phyloP scores from a whole-genome alignment of 2,113 vertebrate genomes.

The Heteronetta atricapilla region DNA sequence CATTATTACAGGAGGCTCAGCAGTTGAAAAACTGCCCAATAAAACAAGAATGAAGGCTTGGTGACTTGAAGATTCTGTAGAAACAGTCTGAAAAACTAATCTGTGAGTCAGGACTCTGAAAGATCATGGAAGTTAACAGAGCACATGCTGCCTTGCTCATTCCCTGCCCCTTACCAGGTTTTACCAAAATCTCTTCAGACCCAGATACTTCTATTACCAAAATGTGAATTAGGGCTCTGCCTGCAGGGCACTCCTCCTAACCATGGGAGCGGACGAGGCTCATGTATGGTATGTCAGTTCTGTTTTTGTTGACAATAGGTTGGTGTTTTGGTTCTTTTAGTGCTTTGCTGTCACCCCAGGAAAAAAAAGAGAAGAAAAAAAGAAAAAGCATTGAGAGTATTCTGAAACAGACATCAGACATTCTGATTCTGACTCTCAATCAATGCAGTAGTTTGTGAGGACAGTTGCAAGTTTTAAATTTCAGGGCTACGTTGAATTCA shows the following conservation, averaged over 20 bases:
- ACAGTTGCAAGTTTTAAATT: not conserved
- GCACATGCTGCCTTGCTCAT: not conserved
- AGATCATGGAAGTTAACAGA: not conserved
- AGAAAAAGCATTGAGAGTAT: not conserved
- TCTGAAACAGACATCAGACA: not conserved
- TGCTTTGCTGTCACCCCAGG: not conserved
- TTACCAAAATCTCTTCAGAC: not conserved
- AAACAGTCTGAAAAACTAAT: constrained; percentile 37
- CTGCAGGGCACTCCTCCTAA: not conserved
- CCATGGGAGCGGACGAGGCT: fast-evolving
- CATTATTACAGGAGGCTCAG: constrained; percentile 51
- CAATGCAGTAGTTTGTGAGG: not conserved
- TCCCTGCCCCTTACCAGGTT: not conserved
- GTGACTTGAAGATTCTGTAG: constrained; percentile 53
- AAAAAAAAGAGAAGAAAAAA: not conserved
- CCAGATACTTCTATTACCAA: not conserved
- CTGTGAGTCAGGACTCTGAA: not conserved
- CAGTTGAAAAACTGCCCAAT: constrained; percentile 67
- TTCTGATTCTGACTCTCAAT: not conserved
- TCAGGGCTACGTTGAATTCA: not conserved
- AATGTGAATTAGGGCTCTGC: not conserved
- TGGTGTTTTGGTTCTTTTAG: not conserved
- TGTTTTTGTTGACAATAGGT: not conserved
- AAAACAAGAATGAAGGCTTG: constrained; percentile 63
- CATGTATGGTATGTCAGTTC: not conserved